Base-by-base conservation (phyloP, 1,140 invertebrate genomes). In the Heliconius himera region DNA sequence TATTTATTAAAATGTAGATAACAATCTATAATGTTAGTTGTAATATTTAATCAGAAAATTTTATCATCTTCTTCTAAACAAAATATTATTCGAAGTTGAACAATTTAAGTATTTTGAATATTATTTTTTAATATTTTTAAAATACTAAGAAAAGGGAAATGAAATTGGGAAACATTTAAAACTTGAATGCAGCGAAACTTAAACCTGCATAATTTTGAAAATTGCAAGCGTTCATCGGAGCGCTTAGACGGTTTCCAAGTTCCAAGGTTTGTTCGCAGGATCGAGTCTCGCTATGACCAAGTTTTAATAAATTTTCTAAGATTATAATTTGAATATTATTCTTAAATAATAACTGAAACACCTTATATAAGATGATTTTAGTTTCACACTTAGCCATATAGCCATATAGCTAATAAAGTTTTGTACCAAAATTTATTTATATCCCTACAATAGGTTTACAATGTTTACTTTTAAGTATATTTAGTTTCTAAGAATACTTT, bases 401-500 rank as follows among this genome's bases (percentile, higher is more conserved):
- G n/a, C n/a, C n/a, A 46, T 80, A 77, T n/a, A 77, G 79, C 73
- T 70, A 74, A 76, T 77, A 85, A 79, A 73, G 76, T 85, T 83
- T 85, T 85, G 83, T 85, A 85, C 84, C 84, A 85, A 85, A 85
- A 79, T 83, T 83, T 83, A 83, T 85, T 85, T 85, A 85, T 80
- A 51, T 56, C 79, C 66, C 56, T 77, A 77, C 66, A 77, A 22
- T 79, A 78, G 66, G 74, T 74, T 77, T 77, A 74, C 54, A 60
- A 60, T 60, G 54, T 72, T 78, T 74, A 60, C 26, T 78, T 54
- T 38, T 74, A 74, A 74, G 36, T 74, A 33, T 60, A 60, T 60
- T 60, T 60, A 60, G 54, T 60, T 60, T 60, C n/a, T 60, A 60
- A 60, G 54, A 60, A 60, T 22, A 60, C n/a, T 60, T 11, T 60